phyloP scores from a whole-genome alignment of 2,113 vertebrate genomes.

The Phyllostomus hastatus region DNA sequence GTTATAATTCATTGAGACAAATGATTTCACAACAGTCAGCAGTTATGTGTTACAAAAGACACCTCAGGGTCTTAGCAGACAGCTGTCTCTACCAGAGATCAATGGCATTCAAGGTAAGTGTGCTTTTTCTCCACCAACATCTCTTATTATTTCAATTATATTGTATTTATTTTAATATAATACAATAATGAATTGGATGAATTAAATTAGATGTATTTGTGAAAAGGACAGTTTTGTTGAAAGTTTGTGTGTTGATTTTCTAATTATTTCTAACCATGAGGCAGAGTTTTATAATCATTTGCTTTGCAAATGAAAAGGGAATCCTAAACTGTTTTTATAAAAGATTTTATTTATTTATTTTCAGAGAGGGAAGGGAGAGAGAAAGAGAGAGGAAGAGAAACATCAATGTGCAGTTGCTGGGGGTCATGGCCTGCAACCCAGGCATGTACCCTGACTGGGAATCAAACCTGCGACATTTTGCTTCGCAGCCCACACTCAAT shows the following conservation, averaged over 20 bases:
- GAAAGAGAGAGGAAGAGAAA: no score
- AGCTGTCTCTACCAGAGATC: background rate
- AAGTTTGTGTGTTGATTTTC: background rate
- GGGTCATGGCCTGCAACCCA: no score
- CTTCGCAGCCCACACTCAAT: no score
- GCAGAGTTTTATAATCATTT: background rate
- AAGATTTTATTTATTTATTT: no score
- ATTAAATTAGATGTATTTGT: background rate
- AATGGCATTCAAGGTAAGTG: background rate
- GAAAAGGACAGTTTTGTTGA: background rate
- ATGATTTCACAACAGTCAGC: background rate
- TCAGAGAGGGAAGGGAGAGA: no score
- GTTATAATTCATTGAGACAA: background rate
- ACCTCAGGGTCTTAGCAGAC: background rate
- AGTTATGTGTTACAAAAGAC: background rate
- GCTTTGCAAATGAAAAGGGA: background rate
- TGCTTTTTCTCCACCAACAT: background rate
- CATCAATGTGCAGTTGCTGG: no score
- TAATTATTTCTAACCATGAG: background rate
- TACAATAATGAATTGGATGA: background rate
- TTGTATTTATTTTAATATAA: background rate
- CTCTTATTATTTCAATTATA: background rate
- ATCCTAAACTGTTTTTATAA: background rate
- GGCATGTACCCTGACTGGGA: no score
- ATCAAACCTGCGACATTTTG: no score